Base-by-base conservation (phyloP, 2,797 vertebrate genomes). In the Ciconia nigra region DNA sequence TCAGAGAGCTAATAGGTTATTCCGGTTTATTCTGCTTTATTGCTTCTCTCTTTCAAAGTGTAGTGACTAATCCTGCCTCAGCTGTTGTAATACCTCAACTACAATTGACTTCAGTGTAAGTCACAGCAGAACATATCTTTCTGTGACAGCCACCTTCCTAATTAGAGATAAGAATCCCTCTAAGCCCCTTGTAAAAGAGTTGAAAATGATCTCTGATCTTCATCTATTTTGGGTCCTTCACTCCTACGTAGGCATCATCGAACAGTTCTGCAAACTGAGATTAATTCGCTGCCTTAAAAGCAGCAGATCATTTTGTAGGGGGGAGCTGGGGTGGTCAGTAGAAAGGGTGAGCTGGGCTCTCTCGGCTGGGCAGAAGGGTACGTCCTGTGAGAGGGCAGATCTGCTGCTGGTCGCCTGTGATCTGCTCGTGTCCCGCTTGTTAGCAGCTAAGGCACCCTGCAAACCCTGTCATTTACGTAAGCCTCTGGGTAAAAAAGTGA, bases 171-270 rank as follows among this genome's bases (percentile, higher is more conserved):
- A 92, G 90, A 96, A 67, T 84, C 63, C 44, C 63, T 86, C 78
- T 92, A 90, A 96, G 73, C 77, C 88, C 95, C 83, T 58, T 93
- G 66, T 83, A 55, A 86, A 89, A 87, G 83, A 84, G 67, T 80
- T 94, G 93, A 94, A 96, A 92, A 84, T 93, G 31, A 90, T 93
- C 96, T 96, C 85, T 96, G 95, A 85, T 96, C 88, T 42, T 82
- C 72, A n/a, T 89, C 86, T 97, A 89, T 94, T 96, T 90, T 95
- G 78, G 33, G 52, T 84, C 85, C 55, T 90, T 92, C 88, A 80
- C 92, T 95, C 86, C 91, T 87, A 92, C 93, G 16, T 15, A 92
- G 77, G 35, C 51, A 33, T 80, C 71, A 65, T 21, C 1, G 7
- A 95, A 31, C 57, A 35, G 52, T 71, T 91, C 70, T 91, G 79